A percentile compares a stretch with the other conserved stretches of the same genome.
Evolutionary conservation across 1,140 invertebrate species (phyloP).

Genomic region (Ceratitis capitata): DNA sequence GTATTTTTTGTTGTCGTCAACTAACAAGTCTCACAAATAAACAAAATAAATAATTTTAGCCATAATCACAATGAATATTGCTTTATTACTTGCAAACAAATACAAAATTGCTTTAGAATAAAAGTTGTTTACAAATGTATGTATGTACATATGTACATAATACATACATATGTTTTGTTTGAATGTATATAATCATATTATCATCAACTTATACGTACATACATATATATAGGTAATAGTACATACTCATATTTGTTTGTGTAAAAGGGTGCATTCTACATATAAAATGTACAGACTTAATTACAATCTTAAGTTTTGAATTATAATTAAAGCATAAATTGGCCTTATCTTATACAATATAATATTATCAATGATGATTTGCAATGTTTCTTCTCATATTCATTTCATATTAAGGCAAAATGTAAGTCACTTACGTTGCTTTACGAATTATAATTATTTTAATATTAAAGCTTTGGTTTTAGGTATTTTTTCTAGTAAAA

Average conservation of each 20-base stretch:
- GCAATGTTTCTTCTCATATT: neutral
- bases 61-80: conserved; percentile 38
- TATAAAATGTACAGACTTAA: conserved; percentile 26
- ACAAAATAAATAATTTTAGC: neutral
- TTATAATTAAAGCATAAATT: conserved; percentile 3
- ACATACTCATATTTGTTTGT: neutral
- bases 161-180: neutral
- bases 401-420: conserved; percentile 24
- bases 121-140: conserved; percentile 27
- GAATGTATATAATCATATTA: too few relatives aligned
- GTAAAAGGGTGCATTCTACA: too few relatives aligned
- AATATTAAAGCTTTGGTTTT: conserved; percentile 26
- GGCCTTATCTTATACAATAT: neutral
- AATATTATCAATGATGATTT: conserved; percentile 29
- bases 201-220: too few relatives aligned
- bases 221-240: too few relatives aligned
- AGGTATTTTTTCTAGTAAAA: neutral
- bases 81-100: conserved; percentile 40
- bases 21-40: too few relatives aligned
- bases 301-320: conserved; percentile 1
- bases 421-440: conserved; percentile 33
- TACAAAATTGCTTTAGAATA: conserved; percentile 38
- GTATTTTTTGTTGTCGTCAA: too few relatives aligned
- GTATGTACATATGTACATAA: neutral
- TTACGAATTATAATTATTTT: conserved; percentile 21